Conservation (phyloP, 2,113 vertebrate species). For the Odontophorus gujanensis region DNA sequence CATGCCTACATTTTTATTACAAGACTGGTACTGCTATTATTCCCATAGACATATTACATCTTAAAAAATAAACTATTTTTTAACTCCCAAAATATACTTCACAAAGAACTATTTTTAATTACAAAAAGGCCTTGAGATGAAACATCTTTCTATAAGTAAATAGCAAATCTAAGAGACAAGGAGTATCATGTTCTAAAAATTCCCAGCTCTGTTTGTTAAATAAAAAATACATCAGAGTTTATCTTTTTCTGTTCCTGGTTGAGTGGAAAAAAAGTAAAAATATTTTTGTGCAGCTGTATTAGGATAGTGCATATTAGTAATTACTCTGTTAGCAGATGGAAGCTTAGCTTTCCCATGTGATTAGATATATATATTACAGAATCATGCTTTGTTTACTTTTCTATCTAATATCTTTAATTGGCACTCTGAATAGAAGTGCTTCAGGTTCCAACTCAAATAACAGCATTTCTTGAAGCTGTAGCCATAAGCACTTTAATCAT, state of each 20-base stretch:
- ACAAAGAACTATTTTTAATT: not conserved
- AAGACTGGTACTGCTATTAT: not conserved
- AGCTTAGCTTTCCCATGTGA: conserved; percentile 18
- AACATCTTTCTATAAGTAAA: not conserved
- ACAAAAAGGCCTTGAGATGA: not conserved
- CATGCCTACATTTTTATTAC: not conserved
- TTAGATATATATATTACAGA: not conserved
- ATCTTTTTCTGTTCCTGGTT: not conserved
- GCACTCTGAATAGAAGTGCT: not conserved
- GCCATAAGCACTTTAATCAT: conserved; percentile 2
- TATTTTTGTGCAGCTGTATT: conserved; percentile 16
- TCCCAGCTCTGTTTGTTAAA: not conserved
- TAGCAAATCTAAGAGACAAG: not conserved
- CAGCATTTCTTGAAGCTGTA: not conserved
- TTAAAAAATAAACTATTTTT: not conserved
- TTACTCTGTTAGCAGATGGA: conserved; percentile 17
- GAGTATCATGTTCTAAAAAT: not conserved
- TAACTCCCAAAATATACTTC: not conserved
- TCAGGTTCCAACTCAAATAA: conserved; percentile 50
- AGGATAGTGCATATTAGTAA: not conserved
- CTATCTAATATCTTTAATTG: conserved; percentile 20
- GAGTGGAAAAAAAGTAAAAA: conserved; percentile 6
- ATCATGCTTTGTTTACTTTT: conserved; percentile 27
- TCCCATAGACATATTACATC: not conserved
- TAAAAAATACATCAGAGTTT: not conserved